Evolutionary conservation across 2,113 vertebrate genomes (phyloP).

Genomic region (Hymenochirus boettgeri): DNA sequence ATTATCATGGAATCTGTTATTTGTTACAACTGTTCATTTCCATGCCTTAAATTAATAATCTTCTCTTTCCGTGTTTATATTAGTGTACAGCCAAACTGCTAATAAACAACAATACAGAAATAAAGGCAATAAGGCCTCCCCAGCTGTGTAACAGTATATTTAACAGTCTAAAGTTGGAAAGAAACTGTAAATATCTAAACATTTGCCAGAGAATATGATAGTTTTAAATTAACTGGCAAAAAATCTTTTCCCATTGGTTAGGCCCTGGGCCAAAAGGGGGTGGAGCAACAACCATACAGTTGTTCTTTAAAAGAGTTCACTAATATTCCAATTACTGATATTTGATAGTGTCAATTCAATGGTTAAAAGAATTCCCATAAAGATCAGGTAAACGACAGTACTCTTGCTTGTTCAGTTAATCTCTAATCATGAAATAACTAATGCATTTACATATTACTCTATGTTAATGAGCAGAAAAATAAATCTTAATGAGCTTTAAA

Average conservation of each 20-base stretch:
- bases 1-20: no score
- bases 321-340: slow-evolving; percentile 19
- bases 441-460: slow-evolving; percentile 16
- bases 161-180: slow-evolving; percentile 38
- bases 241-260: no score
- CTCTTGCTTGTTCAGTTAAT: slow-evolving; percentile 9
- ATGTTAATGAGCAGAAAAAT: slow-evolving; percentile 22
- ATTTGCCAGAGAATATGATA: slow-evolving; percentile 34
- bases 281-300: no score
- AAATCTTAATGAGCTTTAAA: slow-evolving; percentile 35
- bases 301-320: slow-evolving; percentile 17
- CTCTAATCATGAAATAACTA: slow-evolving; percentile 29
- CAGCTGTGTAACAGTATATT: slow-evolving; percentile 39
- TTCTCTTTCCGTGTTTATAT: not conserved
- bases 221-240: slow-evolving; percentile 29
- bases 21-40: no score
- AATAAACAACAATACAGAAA: slow-evolving; percentile 22
- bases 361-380: slow-evolving; percentile 13
- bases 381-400: slow-evolving; percentile 1
- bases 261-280: no score
- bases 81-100: slow-evolving; percentile 21
- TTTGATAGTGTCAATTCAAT: slow-evolving; percentile 15
- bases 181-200: slow-evolving; percentile 37
- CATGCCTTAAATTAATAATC: not conserved
- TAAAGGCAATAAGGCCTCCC: slow-evolving; percentile 14